phyloP scores from a whole-genome alignment of 2,888 invertebrate species.

The Sphecodes monilicornis region DNA sequence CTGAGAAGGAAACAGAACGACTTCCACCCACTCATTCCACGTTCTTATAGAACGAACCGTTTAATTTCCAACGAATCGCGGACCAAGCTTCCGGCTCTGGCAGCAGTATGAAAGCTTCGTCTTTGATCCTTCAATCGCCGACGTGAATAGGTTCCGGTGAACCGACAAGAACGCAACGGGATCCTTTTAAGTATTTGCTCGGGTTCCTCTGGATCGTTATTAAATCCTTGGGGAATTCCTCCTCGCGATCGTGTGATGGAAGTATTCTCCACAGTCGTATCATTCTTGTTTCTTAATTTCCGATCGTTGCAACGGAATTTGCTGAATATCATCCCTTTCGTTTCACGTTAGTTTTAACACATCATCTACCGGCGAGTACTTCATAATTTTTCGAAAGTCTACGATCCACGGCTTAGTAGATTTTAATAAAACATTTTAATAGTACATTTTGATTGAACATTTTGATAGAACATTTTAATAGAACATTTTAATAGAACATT shows the following conservation, averaged over 20 bases:
- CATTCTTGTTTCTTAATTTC: background rate
- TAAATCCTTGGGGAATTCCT: background rate
- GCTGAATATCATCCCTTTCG: background rate
- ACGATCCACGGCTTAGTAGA: too few relatives aligned
- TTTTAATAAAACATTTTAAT: too few relatives aligned
- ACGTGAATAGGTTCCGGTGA: background rate
- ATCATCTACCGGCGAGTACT: too few relatives aligned
- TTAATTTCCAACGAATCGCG: slow-evolving; percentile 59
- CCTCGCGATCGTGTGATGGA: background rate
- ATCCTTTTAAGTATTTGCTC: background rate
- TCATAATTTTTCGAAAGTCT: too few relatives aligned
- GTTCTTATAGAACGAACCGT: slow-evolving; percentile 24
- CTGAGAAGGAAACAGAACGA: slow-evolving; percentile 37
- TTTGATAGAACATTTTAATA: too few relatives aligned
- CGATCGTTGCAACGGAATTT: background rate
- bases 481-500: too few relatives aligned
- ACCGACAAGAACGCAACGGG: background rate
- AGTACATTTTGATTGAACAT: too few relatives aligned
- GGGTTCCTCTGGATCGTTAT: background rate
- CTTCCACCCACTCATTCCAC: background rate
- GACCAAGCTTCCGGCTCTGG: slow-evolving; percentile 30
- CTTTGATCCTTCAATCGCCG: background rate
- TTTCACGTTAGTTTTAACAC: too few relatives aligned
- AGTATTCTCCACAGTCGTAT: background rate
- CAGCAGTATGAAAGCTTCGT: slow-evolving; percentile 18